A percentile compares a stretch with the other conserved stretches of the same genome.
phyloP scores from a whole-genome alignment of 2,113 vertebrate genomes.

The Microtus oregoni region DNA sequence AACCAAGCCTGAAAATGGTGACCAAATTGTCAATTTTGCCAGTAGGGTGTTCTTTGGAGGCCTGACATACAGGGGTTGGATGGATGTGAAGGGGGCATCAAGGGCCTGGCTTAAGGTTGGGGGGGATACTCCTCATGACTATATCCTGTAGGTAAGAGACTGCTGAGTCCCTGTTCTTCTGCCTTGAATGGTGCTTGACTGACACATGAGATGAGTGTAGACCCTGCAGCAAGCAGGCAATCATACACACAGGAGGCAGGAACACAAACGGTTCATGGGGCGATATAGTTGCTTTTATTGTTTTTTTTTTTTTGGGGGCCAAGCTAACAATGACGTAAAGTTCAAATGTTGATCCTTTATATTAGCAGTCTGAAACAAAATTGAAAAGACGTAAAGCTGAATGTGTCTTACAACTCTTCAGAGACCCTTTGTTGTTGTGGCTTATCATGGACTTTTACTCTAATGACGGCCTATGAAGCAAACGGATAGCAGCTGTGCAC shows the following conservation, averaged over 20 bases:
- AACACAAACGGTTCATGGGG: not conserved
- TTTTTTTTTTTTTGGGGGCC: conserved; percentile 58
- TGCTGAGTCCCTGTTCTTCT: not conserved
- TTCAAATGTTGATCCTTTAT: conserved; percentile 58
- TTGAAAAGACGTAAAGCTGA: conserved; percentile 58
- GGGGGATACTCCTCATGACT: not conserved
- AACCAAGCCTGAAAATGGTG: not conserved
- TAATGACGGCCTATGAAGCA: conserved; percentile 15
- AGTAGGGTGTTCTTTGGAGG: not conserved
- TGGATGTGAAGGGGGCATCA: not conserved
- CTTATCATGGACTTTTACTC: conserved; percentile 47
- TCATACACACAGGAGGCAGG: not conserved
- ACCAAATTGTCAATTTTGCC: not conserved
- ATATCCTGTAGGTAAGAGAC: not conserved
- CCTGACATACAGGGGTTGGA: not conserved
- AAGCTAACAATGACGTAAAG: conserved; percentile 62
- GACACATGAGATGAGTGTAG: not conserved
- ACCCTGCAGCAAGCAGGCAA: not conserved
- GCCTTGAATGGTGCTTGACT: not conserved
- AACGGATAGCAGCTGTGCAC: not conserved
- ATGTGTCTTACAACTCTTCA: not conserved
- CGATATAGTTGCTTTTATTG: conserved; percentile 26
- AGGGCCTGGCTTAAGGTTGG: not conserved
- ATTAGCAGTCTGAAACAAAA: conserved; percentile 27
- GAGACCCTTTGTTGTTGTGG: conserved; percentile 5